phyloP scores from a whole-genome alignment of 2,113 vertebrate genomes.

The Ariopsis seemanni region DNA sequence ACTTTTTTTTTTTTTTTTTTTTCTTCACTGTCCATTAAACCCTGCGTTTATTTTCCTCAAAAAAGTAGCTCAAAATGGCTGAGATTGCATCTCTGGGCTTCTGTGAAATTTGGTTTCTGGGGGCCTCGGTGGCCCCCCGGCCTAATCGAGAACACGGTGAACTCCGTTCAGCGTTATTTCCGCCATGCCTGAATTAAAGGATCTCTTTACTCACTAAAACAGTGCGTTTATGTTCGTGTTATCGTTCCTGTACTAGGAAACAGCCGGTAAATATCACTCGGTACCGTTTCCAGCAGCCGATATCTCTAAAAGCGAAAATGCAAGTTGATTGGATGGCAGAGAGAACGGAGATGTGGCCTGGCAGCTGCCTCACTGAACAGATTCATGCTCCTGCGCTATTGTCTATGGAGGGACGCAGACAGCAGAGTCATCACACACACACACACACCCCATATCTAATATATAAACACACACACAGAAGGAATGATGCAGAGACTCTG shows the following conservation, averaged over 20 bases:
- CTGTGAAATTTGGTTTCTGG: no score
- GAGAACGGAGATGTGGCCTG: slow-evolving; percentile 64
- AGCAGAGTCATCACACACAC: slow-evolving; percentile 75
- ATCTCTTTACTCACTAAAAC: neutral
- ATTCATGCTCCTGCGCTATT: slow-evolving; percentile 90
- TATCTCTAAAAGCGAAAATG: neutral
- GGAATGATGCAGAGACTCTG: slow-evolving; percentile 40
- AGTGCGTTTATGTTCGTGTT: neutral
- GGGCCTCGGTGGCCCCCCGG: no score
- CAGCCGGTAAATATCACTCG: neutral
- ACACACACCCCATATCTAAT: slow-evolving; percentile 58
- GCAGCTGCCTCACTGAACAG: slow-evolving; percentile 64
- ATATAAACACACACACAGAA: slow-evolving; percentile 56
- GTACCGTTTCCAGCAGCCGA: neutral
- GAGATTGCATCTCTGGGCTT: no score
- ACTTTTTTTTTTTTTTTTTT: no score
- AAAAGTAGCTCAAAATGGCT: no score
- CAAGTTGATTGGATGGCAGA: slow-evolving; percentile 1
- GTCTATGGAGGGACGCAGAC: slow-evolving; percentile 89
- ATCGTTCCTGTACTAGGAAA: neutral
- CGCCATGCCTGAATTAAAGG: neutral
- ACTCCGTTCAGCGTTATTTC: neutral
- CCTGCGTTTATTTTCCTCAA: no score
- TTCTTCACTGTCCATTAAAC: no score
- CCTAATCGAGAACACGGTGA: no score